Evolutionary conservation across 2,113 vertebrate genomes (phyloP).

Genomic region (Nibea albiflora): DNA sequence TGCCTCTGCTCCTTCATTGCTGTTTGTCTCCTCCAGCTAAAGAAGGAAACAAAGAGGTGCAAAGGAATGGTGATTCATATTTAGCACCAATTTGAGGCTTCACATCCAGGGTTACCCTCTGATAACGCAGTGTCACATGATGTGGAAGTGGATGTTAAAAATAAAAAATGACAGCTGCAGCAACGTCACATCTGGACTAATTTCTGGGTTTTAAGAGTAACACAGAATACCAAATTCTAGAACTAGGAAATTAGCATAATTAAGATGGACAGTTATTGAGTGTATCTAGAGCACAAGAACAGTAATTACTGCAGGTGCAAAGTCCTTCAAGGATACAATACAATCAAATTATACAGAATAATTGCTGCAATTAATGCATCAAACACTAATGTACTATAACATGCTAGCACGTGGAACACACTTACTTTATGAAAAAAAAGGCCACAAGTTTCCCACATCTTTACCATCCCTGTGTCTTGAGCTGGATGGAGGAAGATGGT

Average conservation of each 20-base stretch:
- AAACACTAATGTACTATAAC: neutral
- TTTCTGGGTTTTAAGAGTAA: neutral
- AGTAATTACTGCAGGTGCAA: neutral
- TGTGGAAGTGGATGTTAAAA: neutral
- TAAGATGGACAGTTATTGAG: neutral
- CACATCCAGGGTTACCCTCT: slow-evolving; percentile 2
- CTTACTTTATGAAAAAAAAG: too few relatives aligned
- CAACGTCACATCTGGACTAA: slow-evolving; percentile 7
- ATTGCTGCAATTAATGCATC: slow-evolving; percentile 9
- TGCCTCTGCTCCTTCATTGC: slow-evolving; percentile 49
- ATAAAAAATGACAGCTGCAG: neutral
- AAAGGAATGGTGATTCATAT: slow-evolving; percentile 40
- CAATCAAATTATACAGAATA: slow-evolving; percentile 5
- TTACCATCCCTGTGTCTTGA: neutral
- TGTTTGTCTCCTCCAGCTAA: slow-evolving; percentile 48
- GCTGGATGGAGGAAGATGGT: neutral
- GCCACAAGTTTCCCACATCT: neutral
- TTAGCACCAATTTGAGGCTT: neutral
- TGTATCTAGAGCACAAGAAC: neutral
- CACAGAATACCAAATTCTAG: neutral
- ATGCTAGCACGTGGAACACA: neutral
- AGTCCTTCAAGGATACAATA: slow-evolving; percentile 6
- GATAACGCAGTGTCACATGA: neutral
- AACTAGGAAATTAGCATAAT: neutral
- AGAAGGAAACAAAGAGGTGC: slow-evolving; percentile 70